Percentiles rank a stretch among this genome's conserved stretches.
phyloP scores from a whole-genome alignment of 2,888 invertebrate genomes.

The Troides helena region DNA sequence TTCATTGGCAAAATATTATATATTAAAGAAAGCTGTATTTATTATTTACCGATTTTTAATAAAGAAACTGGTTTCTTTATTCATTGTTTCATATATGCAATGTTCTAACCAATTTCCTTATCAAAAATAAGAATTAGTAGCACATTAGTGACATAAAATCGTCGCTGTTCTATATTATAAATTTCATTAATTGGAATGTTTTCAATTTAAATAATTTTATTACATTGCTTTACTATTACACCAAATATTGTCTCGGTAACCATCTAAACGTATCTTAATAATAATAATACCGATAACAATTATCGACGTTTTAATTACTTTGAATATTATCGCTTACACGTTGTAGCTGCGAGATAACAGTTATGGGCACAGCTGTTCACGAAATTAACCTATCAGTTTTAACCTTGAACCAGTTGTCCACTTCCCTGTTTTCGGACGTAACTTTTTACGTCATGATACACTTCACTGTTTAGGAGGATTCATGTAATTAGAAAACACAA shows the following conservation, averaged over 20 bases:
- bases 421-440: slow-evolving; percentile 30
- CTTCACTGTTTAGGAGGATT: slow-evolving; percentile 9
- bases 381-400: slow-evolving; percentile 44
- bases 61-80: slow-evolving; percentile 19
- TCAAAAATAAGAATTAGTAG: not conserved
- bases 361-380: not conserved
- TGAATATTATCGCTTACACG: too few relatives aligned
- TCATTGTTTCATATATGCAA: slow-evolving; percentile 9
- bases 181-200: not conserved
- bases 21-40: not conserved
- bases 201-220: not conserved
- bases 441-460: not conserved
- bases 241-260: slow-evolving; percentile 10
- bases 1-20: slow-evolving; percentile 4
- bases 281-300: too few relatives aligned
- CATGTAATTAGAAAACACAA: not conserved
- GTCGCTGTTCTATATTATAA: not conserved
- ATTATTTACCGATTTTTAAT: not conserved
- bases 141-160: slow-evolving; percentile 9
- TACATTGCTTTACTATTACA: not conserved
- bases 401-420: slow-evolving; percentile 54
- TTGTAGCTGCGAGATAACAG: not conserved
- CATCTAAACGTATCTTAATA: too few relatives aligned
- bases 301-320: too few relatives aligned
- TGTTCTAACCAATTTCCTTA: slow-evolving; percentile 35